Base-by-base conservation (phyloP, 2,888 invertebrate species). In the Clivina fossor region DNA sequence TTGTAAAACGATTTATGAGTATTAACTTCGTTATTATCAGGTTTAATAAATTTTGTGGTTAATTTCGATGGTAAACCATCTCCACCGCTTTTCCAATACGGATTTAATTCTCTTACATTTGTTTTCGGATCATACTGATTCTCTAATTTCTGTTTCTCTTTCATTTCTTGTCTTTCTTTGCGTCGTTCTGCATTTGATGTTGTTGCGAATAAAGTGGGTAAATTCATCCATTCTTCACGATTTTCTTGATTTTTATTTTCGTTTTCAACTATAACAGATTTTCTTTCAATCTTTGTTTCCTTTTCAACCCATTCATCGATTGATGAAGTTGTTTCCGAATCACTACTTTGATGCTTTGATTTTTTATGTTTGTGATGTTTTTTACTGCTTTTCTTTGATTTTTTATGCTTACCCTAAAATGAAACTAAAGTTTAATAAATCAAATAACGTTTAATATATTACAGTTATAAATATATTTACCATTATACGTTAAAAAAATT, bases 11-110 rank as follows among this genome's bases (percentile, higher is more conserved):
- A 57, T 44, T 64, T 62, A 61, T 73, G 74, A 60, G 70, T 70
- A 60, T 72, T 69, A 44, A 66, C 68, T 57, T 80, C 77, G 28
- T 76, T 72, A 15, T 65, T 61, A 15, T 65, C 60, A 26, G 81
- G 81, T 68, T 71, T 76, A 2, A 75, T 60, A 63, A 16, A 74
- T 67, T 65, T 55, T 66, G 62, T 73, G 70, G 66, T 69, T 69
- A 60, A 75, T 71, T 32, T 37, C 46, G 63, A 71, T 0, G 95
- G 95, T 56, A 95, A 69, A 1, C 95, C 95, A 48, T 81, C 81
- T 1, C 95, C 95, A 37, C 92, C 93, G 72, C 86, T 79, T 76
- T 88, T 93, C 93, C 94, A 95, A 68, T 91, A 90, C 0, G 93
- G 94, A 78, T 96, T 96, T 49, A 95, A 75, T 74, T 96, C 95